phyloP scores from a whole-genome alignment of 1,140 invertebrate genomes.

The Anoplophora glabripennis region DNA sequence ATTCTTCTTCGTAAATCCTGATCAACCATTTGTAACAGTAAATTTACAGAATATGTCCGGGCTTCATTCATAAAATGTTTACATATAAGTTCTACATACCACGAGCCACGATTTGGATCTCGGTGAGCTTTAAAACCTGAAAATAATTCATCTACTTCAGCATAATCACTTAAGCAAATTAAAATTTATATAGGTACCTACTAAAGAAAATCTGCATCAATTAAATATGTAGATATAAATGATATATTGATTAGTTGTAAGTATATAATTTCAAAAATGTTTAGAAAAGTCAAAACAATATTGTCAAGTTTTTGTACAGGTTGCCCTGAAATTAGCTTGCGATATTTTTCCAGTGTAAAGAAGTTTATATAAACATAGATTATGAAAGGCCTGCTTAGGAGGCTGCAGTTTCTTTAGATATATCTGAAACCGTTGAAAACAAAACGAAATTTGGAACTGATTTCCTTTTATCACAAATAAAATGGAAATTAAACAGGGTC shows the following conservation, averaged over 20 bases:
- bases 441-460: too few species aligned
- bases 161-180: not conserved
- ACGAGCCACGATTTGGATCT: slow-evolving; percentile 62
- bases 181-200: not conserved
- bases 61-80: slow-evolving; percentile 70
- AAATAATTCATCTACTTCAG: not conserved
- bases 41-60: slow-evolving; percentile 59
- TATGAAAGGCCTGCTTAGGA: too few species aligned
- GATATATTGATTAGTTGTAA: not conserved
- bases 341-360: too few species aligned
- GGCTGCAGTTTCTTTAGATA: too few species aligned
- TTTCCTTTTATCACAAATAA: too few species aligned
- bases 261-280: slow-evolving; percentile 8
- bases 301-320: too few species aligned
- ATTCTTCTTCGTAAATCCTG: slow-evolving; percentile 42
- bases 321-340: too few species aligned
- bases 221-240: not conserved
- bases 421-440: too few species aligned
- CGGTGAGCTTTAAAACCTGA: slow-evolving; percentile 64
- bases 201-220: not conserved
- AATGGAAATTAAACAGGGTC: too few species aligned
- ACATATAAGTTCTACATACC: slow-evolving; percentile 75
- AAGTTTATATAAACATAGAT: too few species aligned
- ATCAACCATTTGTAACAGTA: slow-evolving; percentile 65
- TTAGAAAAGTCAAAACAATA: too few species aligned